phyloP scores from a whole-genome alignment of 1,140 invertebrate species.

The Rhyzopertha dominica region DNA sequence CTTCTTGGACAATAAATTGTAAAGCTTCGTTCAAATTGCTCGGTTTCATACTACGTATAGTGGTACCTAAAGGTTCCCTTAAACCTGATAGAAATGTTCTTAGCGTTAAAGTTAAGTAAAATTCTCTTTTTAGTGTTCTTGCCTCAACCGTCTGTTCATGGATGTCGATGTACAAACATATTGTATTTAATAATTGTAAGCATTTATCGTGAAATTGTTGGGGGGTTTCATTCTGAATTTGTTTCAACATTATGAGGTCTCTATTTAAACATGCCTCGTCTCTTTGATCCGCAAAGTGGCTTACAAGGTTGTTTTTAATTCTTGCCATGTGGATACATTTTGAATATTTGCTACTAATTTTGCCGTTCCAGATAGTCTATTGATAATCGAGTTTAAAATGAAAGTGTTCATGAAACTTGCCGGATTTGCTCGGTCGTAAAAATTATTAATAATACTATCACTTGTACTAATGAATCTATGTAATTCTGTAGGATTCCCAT shows the following conservation, averaged over 20 bases:
- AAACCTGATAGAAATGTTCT: conserved; percentile 19
- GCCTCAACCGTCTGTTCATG: background rate
- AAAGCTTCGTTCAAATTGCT: conserved; percentile 6
- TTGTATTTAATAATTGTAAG: conserved; percentile 17
- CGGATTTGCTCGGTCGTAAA: conserved; percentile 13
- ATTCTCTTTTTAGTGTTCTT: conserved; percentile 8
- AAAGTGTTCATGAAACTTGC: conserved; percentile 16
- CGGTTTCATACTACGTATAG: conserved; percentile 18
- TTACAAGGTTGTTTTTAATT: conserved; percentile 5
- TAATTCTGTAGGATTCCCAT: conserved; percentile 16
- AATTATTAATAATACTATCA: conserved; percentile 11
- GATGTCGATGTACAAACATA: conserved; percentile 13
- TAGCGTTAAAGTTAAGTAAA: conserved; percentile 13
- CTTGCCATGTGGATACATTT: conserved; percentile 14
- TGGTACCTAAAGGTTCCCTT: conserved; percentile 13
- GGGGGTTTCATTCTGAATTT: conserved; percentile 9
- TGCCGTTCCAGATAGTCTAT: conserved; percentile 15
- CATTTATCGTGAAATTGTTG: conserved; percentile 10
- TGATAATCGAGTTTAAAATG: conserved; percentile 16
- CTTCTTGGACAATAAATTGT: conserved; percentile 13
- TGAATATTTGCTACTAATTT: conserved; percentile 18
- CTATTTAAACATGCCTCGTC: conserved; percentile 15
- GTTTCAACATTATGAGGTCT: conserved; percentile 17
- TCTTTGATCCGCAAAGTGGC: conserved; percentile 18
- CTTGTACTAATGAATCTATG: conserved; percentile 15